Percentiles rank a stretch among this genome's conserved stretches.
Evolutionary conservation across 1,140 invertebrate genomes (phyloP).

Genomic region (Hycleus phaleratus): DNA sequence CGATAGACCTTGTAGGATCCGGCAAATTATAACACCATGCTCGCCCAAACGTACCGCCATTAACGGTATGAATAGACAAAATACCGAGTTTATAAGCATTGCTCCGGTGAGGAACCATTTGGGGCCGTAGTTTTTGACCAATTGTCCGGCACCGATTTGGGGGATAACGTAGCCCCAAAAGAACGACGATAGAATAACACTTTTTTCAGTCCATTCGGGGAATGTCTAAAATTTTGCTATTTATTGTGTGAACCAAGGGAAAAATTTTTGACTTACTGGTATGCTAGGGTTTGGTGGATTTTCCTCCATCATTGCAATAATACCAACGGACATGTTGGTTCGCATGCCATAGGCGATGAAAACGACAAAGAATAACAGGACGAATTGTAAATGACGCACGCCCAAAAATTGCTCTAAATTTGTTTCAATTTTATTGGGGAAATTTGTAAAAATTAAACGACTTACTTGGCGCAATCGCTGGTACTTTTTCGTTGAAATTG

Average conservation of each 20-base stretch:
- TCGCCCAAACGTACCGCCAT: conserved; percentile 44
- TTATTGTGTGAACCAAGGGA: background rate
- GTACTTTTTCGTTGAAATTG: no score
- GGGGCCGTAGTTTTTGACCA: conserved; percentile 55
- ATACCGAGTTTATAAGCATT: conserved; percentile 45
- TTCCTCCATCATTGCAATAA: conserved; percentile 3
- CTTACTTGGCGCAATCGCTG: background rate
- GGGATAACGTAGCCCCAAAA: conserved; percentile 54
- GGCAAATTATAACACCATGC: conserved; percentile 51
- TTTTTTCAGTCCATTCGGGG: conserved; percentile 23
- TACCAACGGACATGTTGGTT: background rate
- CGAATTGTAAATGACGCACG: background rate
- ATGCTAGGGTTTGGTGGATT: background rate
- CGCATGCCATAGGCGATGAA: background rate
- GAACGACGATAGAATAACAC: conserved; percentile 54
- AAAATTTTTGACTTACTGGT: conserved; percentile 4
- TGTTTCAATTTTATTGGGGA: background rate
- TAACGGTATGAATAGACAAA: conserved; percentile 43
- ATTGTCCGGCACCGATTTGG: conserved; percentile 57
- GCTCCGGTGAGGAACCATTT: conserved; percentile 54
- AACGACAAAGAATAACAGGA: background rate
- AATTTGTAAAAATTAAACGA: background rate
- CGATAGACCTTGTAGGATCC: conserved; percentile 66
- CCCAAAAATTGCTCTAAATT: conserved; percentile 1
- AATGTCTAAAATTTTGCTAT: background rate